Base-by-base conservation (phyloP, 1,140 invertebrate genomes). In the Oedothorax gibbosus region DNA sequence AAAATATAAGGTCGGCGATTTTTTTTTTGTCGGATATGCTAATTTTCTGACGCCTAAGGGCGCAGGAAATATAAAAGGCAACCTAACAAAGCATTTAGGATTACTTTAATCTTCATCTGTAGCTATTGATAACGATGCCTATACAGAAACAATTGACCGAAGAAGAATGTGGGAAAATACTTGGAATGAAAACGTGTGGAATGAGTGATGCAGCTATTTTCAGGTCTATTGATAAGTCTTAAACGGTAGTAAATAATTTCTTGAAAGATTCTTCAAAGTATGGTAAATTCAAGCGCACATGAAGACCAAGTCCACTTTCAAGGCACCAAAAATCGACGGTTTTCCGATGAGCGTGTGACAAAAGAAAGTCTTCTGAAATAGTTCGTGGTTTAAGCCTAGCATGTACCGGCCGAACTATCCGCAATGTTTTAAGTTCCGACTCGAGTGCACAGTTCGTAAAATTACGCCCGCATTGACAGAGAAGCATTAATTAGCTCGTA, bases 141-240 rank as follows among this genome's bases (percentile, higher is more conserved):
- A 35, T n/a, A 21, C 65, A 68, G 20, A 68, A 68, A 68, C 21
- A 21, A 68, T 68, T 21, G 65, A 20, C 65, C 21, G 8, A 35
- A 8, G 65, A 14, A 68, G 65, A 8, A 12, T 7, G 65, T 35
- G 20, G 65, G 65, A 68, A 20, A 68, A 68, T 18, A 12, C 0
- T 68, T 35, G 65, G 65, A 7, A 68, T 68, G 65, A 68, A 68
- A 68, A 21, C 10, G n/a, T 20, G 65, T 35, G 6, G 7, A 11
- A 68, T 68, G 65, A 68, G 11, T 68, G 65, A 20, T 68, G 20
- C 7, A 68, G 65, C 11, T 68, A 68, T 20, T 68, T 68, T 21
- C 20, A 20, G 21, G 65, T 68, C 65, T 68, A 7, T 20, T 21
- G 21, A 21, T 68, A 12, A 6, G 7, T 20, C 65, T 68, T 0